Evolutionary conservation across 2,113 vertebrate species (phyloP), one percentile per base, ranked within the genome.

Genomic region (Motacilla alba): DNA sequence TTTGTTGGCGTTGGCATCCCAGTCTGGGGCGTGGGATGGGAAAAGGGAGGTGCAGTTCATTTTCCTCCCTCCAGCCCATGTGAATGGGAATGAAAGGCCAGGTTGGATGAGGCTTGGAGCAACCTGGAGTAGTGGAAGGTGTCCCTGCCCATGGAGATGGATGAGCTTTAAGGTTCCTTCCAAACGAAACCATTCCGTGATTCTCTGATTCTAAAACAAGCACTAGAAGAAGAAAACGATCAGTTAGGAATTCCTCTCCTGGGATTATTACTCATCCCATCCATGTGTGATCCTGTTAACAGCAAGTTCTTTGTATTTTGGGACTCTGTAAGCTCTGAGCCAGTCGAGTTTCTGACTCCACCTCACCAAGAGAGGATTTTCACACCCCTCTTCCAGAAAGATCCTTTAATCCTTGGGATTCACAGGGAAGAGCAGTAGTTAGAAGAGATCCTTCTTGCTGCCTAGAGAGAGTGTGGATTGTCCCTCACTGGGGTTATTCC

Each of bases 171-270:
- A 50, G 8, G 27, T 28, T 4, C 37, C 13, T 59, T 60, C 46
- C 44, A 44, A 46, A 28, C 1, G 0, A 33, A 81, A 67, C 52
- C 19, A 5, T 52, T n/a, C 52, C 12, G 9, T 7, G 23, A 17
- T 7, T 59, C 44, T 33, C 9, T 59, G 37, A 20, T 43, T 58
- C 52, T 37, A 9, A 73, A 88, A 43, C 5, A 46, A 82, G 16
- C 35, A 8, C 37, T 69, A 5, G 13, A 64, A 76, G 37, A 55
- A 39, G 35, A 41, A 62, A 77, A 56, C 0, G 6, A 10, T 33
- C 11, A 15, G 0, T 33, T 47, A 52, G 59, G 37, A 63, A 70
- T 59, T 92, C 31, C 68, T 83, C 31, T 59, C 31, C 37, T 66
- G n/a, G 24, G 30, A 17, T 62, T 72, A 20, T 72, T 63, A 27